These are phyloP conservation scores for Trachelus stipa DNA, from an alignment of 2,888 invertebrate genomes.

Conservation along the genomic window DNA sequence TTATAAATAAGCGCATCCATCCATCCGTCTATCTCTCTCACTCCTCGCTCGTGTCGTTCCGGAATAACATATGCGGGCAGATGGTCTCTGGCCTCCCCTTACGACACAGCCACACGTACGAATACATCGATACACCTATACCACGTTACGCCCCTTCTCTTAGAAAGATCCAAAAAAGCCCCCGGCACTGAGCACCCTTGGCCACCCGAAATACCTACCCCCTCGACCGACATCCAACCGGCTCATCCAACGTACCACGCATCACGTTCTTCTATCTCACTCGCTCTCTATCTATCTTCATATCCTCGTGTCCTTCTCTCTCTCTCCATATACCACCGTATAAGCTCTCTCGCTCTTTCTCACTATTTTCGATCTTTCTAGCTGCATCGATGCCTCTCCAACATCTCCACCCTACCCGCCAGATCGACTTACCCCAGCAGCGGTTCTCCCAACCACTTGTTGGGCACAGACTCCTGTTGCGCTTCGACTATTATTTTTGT, in stretches of 20 bases:
- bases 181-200: conserved; percentile 16
- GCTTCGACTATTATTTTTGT: not conserved
- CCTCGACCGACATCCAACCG: conserved; percentile 16
- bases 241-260: conserved; percentile 6
- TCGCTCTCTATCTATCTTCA: not conserved
- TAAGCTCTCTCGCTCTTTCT: not conserved
- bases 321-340: not conserved
- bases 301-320: not conserved
- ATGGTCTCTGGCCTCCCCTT: conserved; percentile 53
- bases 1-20: too few species aligned
- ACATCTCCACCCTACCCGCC: not conserved
- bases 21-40: conserved; percentile 28
- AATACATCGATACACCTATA: conserved; percentile 15
- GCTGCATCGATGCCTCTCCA: not conserved
- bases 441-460: not conserved
- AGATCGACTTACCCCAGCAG: not conserved
- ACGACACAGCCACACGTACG: conserved; percentile 16
- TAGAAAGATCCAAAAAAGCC: conserved; percentile 4
- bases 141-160: conserved; percentile 20
- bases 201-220: conserved; percentile 10
- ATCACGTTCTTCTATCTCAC: not conserved
- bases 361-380: not conserved
- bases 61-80: conserved; percentile 61
- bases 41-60: conserved; percentile 38
- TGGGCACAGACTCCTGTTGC: not conserved